Conservation (phyloP, 2,113 vertebrate genomes). For the Engraulis encrasicolus region DNA sequence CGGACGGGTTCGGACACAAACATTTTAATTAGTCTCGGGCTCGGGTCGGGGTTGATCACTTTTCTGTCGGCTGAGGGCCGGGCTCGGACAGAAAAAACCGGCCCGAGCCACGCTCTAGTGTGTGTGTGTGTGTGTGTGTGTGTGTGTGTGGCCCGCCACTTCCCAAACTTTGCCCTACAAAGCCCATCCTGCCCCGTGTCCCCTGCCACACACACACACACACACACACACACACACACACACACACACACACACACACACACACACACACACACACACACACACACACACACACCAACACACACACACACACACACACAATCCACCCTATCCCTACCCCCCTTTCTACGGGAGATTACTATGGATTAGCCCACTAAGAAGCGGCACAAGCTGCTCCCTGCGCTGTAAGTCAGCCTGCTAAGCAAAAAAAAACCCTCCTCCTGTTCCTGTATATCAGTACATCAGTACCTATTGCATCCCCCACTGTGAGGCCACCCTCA, state of each 20-base stretch:
- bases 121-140: no score
- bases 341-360: conserved; percentile 73
- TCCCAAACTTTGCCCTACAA: not conserved
- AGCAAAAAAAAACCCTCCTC: conserved; percentile 38
- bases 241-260: not conserved
- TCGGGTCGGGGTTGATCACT: no score
- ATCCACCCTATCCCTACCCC: conserved; percentile 28
- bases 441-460: conserved; percentile 38
- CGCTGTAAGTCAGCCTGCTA: not conserved
- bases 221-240: not conserved
- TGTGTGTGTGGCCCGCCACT: no score
- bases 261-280: not conserved
- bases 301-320: conserved; percentile 1
- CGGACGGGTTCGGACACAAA: no score
- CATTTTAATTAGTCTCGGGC: no score
- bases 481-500: conserved; percentile 19
- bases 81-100: no score
- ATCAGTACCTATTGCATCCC: conserved; percentile 35
- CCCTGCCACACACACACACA: not conserved
- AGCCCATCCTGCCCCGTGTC: not conserved
- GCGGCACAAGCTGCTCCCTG: conserved; percentile 66
- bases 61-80: no score
- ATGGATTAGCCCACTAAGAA: conserved; percentile 75
- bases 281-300: not conserved
- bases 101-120: no score